Base-by-base conservation (phyloP, 2,113 vertebrate genomes). In the Podilymbus podiceps region DNA sequence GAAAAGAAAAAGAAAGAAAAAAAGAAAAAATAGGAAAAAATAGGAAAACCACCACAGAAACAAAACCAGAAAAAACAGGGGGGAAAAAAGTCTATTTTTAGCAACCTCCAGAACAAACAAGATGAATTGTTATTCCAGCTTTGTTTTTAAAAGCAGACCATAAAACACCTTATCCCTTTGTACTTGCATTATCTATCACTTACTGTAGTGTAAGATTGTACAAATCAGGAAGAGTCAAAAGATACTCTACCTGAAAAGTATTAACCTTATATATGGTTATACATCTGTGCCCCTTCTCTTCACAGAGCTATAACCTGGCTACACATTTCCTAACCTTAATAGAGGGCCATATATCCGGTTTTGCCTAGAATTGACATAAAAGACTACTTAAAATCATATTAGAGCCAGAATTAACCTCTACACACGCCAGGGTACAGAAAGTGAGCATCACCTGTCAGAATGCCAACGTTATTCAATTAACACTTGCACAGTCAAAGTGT, bases 1-100 rank as follows among this genome's bases (percentile, higher is more conserved):
- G n/a, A n/a, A 38, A 38, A 38, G 9, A 38, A 38, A 38, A 38
- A 38, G 9, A 38, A 38, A 38, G 38, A 38, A 38, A 38, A 38
- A 38, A 38, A 38, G 9, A 9, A 38, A 38, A 38, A 38, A 38
- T 1, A 1, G 10, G 28, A 35, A 3, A 6, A 2, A 28, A 46
- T 46, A n/a, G 6, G 6, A 3, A 5, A 11, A 31, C 8, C 15
- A 8, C 7, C 12, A 47, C 13, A 27, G 15, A 5, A 19, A 47
- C 13, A 27, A 18, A 5, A 19, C 44, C 44, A 49, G 38, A 38
- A 38, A 38, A 38, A 38, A 38, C 38, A 38, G 38, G n/a, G n/a
- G n/a, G n/a, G 38, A 38, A 38, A 14, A 4, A 20, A 14, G 5
- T 9, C 4, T 66, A 47, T 78, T 85, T 94, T 87, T 83, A 69